These are phyloP conservation scores for Alectoris magna DNA, from an alignment of 2,797 vertebrate species.

Conservation along the genomic window DNA sequence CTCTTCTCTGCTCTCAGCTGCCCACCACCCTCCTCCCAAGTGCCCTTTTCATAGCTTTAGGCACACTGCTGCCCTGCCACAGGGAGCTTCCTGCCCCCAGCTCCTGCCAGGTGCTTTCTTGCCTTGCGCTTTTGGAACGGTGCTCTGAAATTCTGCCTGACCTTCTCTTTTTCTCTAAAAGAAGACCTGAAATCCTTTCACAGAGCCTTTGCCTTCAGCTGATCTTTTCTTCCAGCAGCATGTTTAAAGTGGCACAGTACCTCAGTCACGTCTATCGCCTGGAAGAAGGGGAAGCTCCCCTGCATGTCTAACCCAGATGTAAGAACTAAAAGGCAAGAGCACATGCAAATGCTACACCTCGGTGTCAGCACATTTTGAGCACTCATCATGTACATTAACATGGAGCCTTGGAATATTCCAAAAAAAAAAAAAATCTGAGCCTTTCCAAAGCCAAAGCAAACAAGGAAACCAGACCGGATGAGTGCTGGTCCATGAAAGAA, in stretches of 20 bases:
- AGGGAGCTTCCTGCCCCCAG: background rate
- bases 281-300: background rate
- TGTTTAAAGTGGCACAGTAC: background rate
- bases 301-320: conserved; percentile 10
- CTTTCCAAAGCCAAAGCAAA: conserved; percentile 53
- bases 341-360: background rate
- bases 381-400: background rate
- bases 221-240: background rate
- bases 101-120: background rate
- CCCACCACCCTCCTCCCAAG: background rate
- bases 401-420: background rate
- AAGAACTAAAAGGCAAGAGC: background rate
- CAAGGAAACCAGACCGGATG: background rate
- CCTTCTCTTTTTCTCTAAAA: background rate
- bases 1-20: background rate
- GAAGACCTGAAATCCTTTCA: background rate
- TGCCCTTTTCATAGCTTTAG: background rate
- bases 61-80: background rate
- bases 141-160: background rate
- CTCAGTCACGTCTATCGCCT: background rate
- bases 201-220: background rate
- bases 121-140: fast-evolving
- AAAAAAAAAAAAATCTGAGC: background rate
- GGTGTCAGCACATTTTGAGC: background rate
- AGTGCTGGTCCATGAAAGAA: background rate